A percentile compares a stretch with the other conserved stretches of the same genome.
Evolutionary conservation across 2,888 invertebrate species (phyloP).

Genomic region (Schrankia costaestrigalis): DNA sequence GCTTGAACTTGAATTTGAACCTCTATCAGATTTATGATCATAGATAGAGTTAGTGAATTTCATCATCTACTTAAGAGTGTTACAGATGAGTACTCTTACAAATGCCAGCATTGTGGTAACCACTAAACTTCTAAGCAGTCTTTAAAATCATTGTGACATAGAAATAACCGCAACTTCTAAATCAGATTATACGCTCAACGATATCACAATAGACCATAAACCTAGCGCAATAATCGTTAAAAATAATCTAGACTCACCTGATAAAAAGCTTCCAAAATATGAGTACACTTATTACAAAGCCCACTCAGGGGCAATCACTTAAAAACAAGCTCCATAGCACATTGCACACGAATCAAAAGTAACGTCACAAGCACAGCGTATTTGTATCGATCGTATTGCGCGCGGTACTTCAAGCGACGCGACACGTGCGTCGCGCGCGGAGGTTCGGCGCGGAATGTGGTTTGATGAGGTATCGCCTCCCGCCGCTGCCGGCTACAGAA

Average conservation of each 20-base stretch:
- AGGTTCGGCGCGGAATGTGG: constrained; percentile 70
- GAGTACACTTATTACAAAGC: constrained; percentile 41
- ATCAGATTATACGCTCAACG: constrained; percentile 35
- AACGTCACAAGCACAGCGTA: constrained; percentile 53
- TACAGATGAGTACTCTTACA: no score
- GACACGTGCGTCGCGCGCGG: constrained; percentile 71
- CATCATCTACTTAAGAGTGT: no score
- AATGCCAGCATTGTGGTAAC: no score
- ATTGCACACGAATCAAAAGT: constrained; percentile 52
- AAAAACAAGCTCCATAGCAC: constrained; percentile 61
- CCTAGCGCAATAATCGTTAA: constrained; percentile 30
- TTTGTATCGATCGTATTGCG: constrained; percentile 44
- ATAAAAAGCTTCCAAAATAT: constrained; percentile 38
- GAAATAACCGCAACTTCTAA: constrained; percentile 20
- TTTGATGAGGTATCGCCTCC: constrained; percentile 42
- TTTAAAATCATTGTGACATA: no score
- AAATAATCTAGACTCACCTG: constrained; percentile 41
- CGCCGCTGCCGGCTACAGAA: constrained; percentile 24
- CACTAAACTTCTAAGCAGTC: no score
- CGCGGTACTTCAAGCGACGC: constrained; percentile 62
- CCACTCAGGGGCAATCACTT: constrained; percentile 66
- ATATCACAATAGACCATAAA: constrained; percentile 55
- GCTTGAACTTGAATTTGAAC: no score
- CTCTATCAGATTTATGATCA: no score
- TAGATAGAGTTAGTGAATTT: no score